Conservation (phyloP, 2,113 vertebrate species). For the Odontophorus gujanensis region DNA sequence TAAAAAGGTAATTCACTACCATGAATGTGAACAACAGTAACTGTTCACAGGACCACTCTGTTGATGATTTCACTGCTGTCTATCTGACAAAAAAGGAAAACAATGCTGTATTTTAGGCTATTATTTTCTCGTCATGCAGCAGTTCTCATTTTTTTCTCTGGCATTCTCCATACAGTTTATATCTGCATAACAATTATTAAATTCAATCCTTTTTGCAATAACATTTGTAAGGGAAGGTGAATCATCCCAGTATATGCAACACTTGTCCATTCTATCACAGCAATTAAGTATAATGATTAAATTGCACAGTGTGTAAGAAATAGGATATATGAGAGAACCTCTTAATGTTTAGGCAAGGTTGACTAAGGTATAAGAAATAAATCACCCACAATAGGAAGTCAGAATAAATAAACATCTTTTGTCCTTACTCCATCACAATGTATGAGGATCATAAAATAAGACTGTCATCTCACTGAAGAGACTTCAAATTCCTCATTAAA, state of each 20-base stretch:
- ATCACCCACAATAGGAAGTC: background rate
- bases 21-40: background rate
- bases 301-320: background rate
- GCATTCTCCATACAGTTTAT: background rate
- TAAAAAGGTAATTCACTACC: background rate
- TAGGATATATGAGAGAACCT: background rate
- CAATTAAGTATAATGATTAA: accelerated
- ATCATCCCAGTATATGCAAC: background rate
- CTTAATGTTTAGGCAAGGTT: background rate
- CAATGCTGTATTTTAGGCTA: background rate
- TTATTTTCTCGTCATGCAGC: background rate
- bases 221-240: background rate
- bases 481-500: background rate
- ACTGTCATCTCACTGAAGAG: background rate
- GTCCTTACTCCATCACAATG: background rate
- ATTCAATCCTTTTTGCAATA: background rate
- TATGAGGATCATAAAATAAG: background rate
- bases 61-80: background rate
- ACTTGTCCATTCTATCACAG: background rate
- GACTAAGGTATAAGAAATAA: background rate
- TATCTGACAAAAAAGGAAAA: background rate
- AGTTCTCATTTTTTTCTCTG: background rate
- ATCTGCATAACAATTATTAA: background rate
- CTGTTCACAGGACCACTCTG: background rate
- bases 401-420: background rate